phyloP scores from a whole-genome alignment of 2,888 invertebrate species.

The Heliconius ismenius region DNA sequence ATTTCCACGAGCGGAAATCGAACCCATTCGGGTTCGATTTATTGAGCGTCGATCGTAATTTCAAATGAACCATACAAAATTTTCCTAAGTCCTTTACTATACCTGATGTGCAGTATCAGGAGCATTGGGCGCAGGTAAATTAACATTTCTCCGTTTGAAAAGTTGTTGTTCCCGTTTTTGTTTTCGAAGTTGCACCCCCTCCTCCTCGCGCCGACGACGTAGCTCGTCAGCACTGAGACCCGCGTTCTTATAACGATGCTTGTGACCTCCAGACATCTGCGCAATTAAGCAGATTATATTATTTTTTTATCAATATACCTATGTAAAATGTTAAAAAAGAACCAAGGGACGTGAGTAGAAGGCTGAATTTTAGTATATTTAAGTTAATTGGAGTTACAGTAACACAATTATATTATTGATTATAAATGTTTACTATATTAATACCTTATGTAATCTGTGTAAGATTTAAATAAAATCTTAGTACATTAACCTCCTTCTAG shows the following conservation, averaged over 20 bases:
- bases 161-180: constrained; percentile 97
- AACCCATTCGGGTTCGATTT: too few relatives aligned
- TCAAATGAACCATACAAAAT: background rate
- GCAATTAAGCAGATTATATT: background rate
- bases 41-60: too few relatives aligned
- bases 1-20: background rate
- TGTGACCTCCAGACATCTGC: constrained; percentile 91
- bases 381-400: background rate
- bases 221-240: constrained; percentile 96
- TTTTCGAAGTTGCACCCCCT: constrained; percentile 97
- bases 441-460: too few relatives aligned
- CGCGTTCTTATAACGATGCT: constrained; percentile 96
- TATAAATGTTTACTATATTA: too few relatives aligned
- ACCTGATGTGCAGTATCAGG: constrained; percentile 71
- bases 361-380: background rate
- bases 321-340: background rate
- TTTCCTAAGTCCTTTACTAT: constrained; percentile 40
- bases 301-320: background rate
- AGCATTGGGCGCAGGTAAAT: constrained; percentile 65
- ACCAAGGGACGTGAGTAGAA: too few relatives aligned
- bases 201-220: constrained; percentile 95
- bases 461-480: background rate
- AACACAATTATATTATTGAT: too few relatives aligned
- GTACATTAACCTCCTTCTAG: background rate
- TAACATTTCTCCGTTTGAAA: constrained; percentile 94